Evolutionary conservation across 1,140 invertebrate genomes (phyloP), one percentile per base, ranked within the genome.

Genomic region (Venustaconcha ellipsiformis): DNA sequence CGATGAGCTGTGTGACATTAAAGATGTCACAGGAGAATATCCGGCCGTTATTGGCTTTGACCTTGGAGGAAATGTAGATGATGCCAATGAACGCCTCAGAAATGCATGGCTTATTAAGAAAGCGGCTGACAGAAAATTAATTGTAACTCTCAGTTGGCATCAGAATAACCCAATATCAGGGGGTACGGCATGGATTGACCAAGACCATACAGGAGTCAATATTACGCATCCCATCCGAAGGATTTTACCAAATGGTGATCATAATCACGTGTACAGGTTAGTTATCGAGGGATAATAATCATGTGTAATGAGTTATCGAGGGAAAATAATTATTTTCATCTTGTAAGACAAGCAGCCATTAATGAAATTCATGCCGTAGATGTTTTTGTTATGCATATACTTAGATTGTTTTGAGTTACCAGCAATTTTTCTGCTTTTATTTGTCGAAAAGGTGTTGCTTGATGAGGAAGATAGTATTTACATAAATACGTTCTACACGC

Each of bases 111-210:
- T 79, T 14, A 57, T 57, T 14, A 75, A 68, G 48, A 63, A 69
- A 37, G 78, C 78, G 30, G 37, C 76, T 59, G 62, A 71, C 48
- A 62, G 74, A 26, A 72, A 72, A 20, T 55, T 68, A 18, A 55
- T 79, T 1, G 59, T 79, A 6, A 79, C 78, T 2, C 37, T 76
- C 2, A 67, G 65, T 13, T 72, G 70, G 73, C 78, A 76, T 68
- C n/a, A 37, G 13, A 58, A n/a, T 8, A 79, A 79, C 60, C 78
- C 78, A 14, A 58, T 76, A 1, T 72, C 73, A 2, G 73, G 69
- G 17, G 63, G 66, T 1, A 67, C n/a, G 17, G 56, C 64, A 14
- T 74, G 66, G 37, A 59, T 70, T 12, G 55, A 56, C 20, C 59
- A 76, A 14, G 74, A 76, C 58, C 23, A 76, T 26, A 6, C 55